These are phyloP conservation scores for Xiphorhynchus elegans DNA, from an alignment of 2,113 vertebrate genomes.

Conservation along the genomic window DNA sequence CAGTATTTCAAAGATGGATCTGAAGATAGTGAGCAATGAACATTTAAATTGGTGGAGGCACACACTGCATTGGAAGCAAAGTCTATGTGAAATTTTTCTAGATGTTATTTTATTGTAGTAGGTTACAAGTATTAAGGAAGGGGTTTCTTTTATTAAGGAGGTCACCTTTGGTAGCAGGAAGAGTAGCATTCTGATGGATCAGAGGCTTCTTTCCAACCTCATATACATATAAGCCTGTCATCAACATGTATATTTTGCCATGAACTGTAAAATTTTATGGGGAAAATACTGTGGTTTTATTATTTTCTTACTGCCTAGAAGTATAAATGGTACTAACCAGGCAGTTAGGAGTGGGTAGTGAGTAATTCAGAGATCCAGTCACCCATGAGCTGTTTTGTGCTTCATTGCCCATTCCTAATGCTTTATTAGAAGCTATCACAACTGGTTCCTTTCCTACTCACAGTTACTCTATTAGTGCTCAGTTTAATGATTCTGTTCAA, in stretches of 20 bases:
- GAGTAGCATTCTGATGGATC: neutral
- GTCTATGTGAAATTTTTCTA: neutral
- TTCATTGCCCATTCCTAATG: neutral
- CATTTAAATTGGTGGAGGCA: neutral
- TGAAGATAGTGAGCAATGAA: neutral
- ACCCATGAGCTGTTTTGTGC: neutral
- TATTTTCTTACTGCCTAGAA: neutral
- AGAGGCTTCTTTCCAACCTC: neutral
- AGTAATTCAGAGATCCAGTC: neutral
- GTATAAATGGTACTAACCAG: neutral
- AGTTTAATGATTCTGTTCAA: neutral
- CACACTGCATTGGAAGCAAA: neutral
- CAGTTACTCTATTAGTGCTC: neutral
- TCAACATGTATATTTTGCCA: neutral
- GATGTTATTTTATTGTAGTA: accelerated
- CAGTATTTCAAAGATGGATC: neutral
- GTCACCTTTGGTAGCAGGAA: neutral
- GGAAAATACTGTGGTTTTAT: neutral
- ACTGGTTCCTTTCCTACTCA: neutral
- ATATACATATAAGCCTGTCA: neutral
- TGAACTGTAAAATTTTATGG: neutral
- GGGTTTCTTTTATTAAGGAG: neutral
- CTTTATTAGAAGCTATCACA: neutral
- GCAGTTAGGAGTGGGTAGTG: neutral
- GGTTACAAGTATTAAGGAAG: neutral